These are phyloP conservation scores for Threskiornis aethiopicus DNA, from an alignment of 2,797 vertebrate genomes.

Conservation along the genomic window DNA sequence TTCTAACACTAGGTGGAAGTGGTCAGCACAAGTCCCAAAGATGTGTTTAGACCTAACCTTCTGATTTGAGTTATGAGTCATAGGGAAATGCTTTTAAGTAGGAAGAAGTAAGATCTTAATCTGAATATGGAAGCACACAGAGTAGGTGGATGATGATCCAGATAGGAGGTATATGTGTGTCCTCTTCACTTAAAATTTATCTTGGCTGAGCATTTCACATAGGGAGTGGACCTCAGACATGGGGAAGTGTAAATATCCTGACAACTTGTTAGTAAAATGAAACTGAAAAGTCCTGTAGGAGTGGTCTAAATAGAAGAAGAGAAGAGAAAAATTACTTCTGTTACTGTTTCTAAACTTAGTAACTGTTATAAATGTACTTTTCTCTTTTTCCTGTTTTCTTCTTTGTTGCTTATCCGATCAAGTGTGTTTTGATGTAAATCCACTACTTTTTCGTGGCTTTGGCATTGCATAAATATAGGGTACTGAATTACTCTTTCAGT, in stretches of 20 bases:
- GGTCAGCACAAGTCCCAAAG: background rate
- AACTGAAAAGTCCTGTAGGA: background rate
- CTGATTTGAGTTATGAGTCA: background rate
- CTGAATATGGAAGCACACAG: background rate
- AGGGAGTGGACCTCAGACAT: background rate
- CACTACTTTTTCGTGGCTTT: background rate
- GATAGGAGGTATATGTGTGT: background rate
- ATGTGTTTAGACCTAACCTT: background rate
- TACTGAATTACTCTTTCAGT: background rate
- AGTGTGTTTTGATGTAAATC: background rate
- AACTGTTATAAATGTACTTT: background rate
- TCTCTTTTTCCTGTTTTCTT: background rate
- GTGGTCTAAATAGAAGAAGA: background rate
- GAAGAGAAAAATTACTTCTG: background rate
- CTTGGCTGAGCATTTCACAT: background rate
- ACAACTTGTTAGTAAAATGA: background rate
- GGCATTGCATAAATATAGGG: background rate
- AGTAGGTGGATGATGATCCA: background rate
- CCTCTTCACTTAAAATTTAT: background rate
- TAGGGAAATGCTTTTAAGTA: background rate
- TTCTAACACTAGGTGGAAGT: constrained; percentile 7
- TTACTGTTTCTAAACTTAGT: background rate
- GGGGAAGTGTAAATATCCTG: background rate
- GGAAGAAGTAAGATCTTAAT: background rate
- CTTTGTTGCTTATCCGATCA: background rate